Base-by-base conservation (phyloP, 1,140 invertebrate species). In the Drosophila ambigua region DNA sequence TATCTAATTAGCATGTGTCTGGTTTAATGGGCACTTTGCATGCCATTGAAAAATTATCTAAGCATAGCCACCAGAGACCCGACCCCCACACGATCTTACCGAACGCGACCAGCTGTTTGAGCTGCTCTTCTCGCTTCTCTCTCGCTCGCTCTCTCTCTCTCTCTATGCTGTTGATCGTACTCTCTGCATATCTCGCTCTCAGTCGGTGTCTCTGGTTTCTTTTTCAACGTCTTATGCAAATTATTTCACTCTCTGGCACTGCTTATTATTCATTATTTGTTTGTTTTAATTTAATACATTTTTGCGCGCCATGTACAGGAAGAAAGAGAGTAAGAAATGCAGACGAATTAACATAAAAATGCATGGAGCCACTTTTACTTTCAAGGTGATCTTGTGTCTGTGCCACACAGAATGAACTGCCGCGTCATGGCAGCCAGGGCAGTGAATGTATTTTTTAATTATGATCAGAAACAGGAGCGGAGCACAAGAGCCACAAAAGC, bases 271-370 rank as follows among this genome's bases (percentile, higher is more conserved):
- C 83, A 88, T 88, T 88, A 88, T 88, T 88, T 88, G 83, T 88
- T 88, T 88, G 83, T 88, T 88, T 88, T 88, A 88, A 88, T 88
- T 88, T 88, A 89, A 88, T 87, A 80, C 57, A 77, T 88, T 88
- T 77, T 79, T 83, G 79, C 72, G 79, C 83, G 83, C 83, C 79
- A 82, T 60, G 75, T 50, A 55, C 59, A 52, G 73, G 62, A 51
- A 58, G 48, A 49, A 28, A 24, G 55, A 46, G 35, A 39, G 35
- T 39, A 31, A 65, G 60, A 66, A 71, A 46, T 45, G 35, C 45
- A 35, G 52, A 50, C 43, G 24, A 81, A 82, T 87, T 87, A 85
- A 55, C 82, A 87, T 87, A 87, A 82, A 88, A 87, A 88, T 87
- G 82, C 82, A 87, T 82, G 57, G 50, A 54, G 78, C 66, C 49